phyloP scores from a whole-genome alignment of 2,888 invertebrate species.

The Adelognathus sp. region DNA sequence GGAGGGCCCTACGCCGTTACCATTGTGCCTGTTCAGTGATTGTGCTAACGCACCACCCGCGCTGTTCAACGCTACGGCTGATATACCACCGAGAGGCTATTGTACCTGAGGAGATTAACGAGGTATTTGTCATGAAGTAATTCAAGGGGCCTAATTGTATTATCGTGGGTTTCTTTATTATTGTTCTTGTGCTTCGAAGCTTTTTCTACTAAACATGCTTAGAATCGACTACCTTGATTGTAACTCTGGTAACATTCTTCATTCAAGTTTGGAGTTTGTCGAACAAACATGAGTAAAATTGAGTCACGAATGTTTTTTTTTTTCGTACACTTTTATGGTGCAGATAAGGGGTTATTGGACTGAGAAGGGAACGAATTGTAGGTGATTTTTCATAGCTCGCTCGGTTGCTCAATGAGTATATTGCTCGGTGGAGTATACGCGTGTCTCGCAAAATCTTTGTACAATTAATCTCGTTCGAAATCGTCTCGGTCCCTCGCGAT shows the following conservation, averaged over 20 bases:
- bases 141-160: not conserved
- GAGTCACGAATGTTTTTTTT: no score
- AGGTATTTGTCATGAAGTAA: constrained; percentile 39
- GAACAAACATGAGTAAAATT: no score
- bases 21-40: constrained; percentile 56
- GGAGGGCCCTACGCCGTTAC: constrained; percentile 2
- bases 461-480: no score
- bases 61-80: not conserved
- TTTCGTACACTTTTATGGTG: no score
- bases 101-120: constrained; percentile 21
- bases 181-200: not conserved
- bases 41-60: constrained; percentile 40
- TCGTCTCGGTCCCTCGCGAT: not conserved
- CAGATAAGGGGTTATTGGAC: no score
- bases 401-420: no score
- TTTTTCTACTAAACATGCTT: not conserved
- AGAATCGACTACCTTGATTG: not conserved
- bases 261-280: not conserved
- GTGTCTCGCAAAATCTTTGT: no score
- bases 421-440: no score
- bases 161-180: not conserved
- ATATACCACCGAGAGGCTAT: not conserved
- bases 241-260: not conserved
- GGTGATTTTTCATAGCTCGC: no score
- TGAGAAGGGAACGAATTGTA: no score